Percentiles rank a stretch among this genome's conserved stretches.
phyloP scores from a whole-genome alignment of 2,797 vertebrate genomes.

The Vultur gryphus region DNA sequence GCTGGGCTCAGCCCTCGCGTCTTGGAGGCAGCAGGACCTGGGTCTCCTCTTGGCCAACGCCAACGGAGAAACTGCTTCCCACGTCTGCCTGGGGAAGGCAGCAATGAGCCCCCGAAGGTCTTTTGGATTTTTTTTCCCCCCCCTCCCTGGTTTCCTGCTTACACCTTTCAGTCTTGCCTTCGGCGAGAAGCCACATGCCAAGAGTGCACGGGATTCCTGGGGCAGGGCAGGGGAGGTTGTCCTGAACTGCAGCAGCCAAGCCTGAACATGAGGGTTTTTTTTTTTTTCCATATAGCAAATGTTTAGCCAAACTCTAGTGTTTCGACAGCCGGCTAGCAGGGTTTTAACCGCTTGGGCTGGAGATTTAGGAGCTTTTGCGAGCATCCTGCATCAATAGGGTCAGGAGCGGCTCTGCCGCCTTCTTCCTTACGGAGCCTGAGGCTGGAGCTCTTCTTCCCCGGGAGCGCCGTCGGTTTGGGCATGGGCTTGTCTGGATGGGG shows the following conservation, averaged over 20 bases:
- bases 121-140: not conserved
- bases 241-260: not conserved
- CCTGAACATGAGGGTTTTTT: fast-evolving
- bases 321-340: not conserved
- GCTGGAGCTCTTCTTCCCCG: not conserved
- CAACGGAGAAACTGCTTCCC: not conserved
- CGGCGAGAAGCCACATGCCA: not conserved
- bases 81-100: not conserved
- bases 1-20: not conserved
- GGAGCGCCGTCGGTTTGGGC: fast-evolving
- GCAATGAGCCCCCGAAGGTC: fast-evolving
- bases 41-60: not conserved
- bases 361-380: not conserved
- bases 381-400: not conserved
- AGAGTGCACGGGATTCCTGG: not conserved
- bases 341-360: not conserved
- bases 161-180: not conserved
- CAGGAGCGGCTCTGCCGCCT: not conserved
- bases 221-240: not conserved
- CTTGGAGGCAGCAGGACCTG: not conserved
- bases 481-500: not conserved
- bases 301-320: fast-evolving
- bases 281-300: not conserved
- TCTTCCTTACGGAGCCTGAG: not conserved
- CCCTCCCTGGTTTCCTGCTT: not conserved